These are phyloP conservation scores for Turritopsis rubra DNA, from an alignment of 30 jellyfish, hydroid and myxozoan species.

Conservation along the genomic window DNA sequence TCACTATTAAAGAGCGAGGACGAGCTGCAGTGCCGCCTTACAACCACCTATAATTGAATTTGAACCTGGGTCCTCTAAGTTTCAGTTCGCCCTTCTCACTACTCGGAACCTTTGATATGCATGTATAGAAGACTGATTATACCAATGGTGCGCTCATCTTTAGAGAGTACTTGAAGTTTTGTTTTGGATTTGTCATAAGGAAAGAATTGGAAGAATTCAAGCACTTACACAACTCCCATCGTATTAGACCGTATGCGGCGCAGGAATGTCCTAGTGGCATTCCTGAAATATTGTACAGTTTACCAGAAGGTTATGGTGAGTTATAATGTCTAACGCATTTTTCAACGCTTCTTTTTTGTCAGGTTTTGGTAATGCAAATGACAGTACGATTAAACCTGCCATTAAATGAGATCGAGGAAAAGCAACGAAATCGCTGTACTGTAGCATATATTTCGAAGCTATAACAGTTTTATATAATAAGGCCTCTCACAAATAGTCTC, in stretches of 20 bases:
- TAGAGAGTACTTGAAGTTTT: conserved; percentile 6
- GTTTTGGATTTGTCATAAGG: background rate
- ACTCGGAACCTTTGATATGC: background rate
- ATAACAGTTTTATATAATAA: too few species aligned
- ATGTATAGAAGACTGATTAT: too few species aligned
- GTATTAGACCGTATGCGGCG: background rate
- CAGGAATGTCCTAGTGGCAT: conserved; percentile 15
- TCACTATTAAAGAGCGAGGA: background rate
- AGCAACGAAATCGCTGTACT: too few species aligned
- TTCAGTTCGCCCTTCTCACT: background rate
- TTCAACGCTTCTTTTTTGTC: background rate
- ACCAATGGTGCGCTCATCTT: background rate
- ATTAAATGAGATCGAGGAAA: background rate
- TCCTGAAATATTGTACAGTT: background rate
- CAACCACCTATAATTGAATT: too few species aligned
- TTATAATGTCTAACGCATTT: background rate
- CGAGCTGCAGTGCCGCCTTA: background rate
- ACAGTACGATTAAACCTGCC: background rate
- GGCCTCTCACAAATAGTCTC: background rate
- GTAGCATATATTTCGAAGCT: too few species aligned
- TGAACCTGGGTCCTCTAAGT: too few species aligned
- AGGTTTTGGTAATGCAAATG: background rate
- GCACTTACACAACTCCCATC: conserved; percentile 6
- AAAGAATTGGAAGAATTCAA: conserved; percentile 1
- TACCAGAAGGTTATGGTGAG: conserved; percentile 10